Conservation (phyloP, 2,113 vertebrate genomes). For the Upupa epops region DNA sequence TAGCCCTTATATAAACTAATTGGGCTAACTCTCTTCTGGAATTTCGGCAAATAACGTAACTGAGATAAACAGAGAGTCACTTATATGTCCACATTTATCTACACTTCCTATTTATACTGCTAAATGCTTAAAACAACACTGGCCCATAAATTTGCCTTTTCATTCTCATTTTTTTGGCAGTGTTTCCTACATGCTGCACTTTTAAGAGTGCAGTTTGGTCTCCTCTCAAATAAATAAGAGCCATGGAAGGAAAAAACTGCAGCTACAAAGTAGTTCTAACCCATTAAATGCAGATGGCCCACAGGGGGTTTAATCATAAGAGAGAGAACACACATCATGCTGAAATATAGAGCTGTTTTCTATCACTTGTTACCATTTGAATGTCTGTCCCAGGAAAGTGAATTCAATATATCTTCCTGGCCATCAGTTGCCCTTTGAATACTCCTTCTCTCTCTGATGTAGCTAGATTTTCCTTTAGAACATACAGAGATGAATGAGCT, state of each 20-base stretch:
- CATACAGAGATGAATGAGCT: conserved; percentile 86
- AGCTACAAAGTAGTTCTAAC: conserved; percentile 82
- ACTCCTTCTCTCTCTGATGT: conserved; percentile 82
- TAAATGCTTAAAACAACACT: conserved; percentile 83
- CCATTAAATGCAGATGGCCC: conserved; percentile 83
- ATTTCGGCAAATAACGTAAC: conserved; percentile 73
- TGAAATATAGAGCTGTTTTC: conserved; percentile 85
- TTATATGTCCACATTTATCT: conserved; percentile 76
- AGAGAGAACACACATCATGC: conserved; percentile 76
- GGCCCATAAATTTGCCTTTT: conserved; percentile 77
- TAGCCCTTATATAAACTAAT: conserved; percentile 72
- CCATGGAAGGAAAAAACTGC: conserved; percentile 65
- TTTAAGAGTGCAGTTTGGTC: conserved; percentile 72
- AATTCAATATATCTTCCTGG: conserved; percentile 86
- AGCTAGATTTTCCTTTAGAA: conserved; percentile 79
- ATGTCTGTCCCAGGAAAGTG: conserved; percentile 82
- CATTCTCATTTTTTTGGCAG: conserved; percentile 75
- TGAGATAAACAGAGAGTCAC: conserved; percentile 74
- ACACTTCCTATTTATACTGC: conserved; percentile 79
- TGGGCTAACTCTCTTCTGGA: conserved; percentile 67
- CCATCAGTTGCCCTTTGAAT: conserved; percentile 84
- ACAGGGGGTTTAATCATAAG: conserved; percentile 79
- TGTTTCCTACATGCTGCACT: conserved; percentile 74
- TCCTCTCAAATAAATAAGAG: conserved; percentile 81
- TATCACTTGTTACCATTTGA: conserved; percentile 85